These are phyloP conservation scores for Podiceps cristatus DNA, from an alignment of 2,113 vertebrate species.

Conservation along the genomic window DNA sequence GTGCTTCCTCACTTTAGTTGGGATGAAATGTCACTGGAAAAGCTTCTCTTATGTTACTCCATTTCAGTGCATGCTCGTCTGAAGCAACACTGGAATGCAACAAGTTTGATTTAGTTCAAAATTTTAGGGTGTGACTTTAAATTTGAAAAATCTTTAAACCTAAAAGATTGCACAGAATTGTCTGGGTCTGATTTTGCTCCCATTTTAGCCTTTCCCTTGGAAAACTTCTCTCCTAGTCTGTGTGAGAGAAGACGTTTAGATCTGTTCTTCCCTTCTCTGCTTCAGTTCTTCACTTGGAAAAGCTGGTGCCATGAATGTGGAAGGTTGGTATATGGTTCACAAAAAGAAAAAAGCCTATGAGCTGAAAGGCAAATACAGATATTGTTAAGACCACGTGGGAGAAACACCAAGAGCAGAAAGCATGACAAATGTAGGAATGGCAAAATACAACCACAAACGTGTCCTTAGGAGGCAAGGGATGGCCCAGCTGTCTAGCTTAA, in stretches of 20 bases:
- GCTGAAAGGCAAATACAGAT: background rate
- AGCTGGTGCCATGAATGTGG: background rate
- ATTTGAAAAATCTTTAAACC: background rate
- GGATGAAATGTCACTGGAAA: background rate
- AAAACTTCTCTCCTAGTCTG: background rate
- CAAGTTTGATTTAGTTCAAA: background rate
- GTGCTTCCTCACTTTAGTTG: background rate
- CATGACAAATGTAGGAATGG: background rate
- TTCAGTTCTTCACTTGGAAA: background rate
- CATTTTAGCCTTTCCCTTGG: background rate
- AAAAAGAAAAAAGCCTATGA: background rate
- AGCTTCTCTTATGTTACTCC: background rate
- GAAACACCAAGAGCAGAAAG: background rate
- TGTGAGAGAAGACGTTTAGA: background rate
- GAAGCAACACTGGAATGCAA: background rate
- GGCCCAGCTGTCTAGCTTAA: background rate
- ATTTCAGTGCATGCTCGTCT: background rate
- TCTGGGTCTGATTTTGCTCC: background rate
- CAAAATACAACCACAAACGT: background rate
- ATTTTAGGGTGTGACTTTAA: background rate
- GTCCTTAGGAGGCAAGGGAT: background rate
- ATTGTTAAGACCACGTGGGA: accelerated
- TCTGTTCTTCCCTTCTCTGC: background rate
- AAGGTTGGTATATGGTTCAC: background rate
- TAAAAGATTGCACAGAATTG: background rate